phyloP scores from a whole-genome alignment of 2,113 vertebrate species.

The Isurus oxyrinchus region DNA sequence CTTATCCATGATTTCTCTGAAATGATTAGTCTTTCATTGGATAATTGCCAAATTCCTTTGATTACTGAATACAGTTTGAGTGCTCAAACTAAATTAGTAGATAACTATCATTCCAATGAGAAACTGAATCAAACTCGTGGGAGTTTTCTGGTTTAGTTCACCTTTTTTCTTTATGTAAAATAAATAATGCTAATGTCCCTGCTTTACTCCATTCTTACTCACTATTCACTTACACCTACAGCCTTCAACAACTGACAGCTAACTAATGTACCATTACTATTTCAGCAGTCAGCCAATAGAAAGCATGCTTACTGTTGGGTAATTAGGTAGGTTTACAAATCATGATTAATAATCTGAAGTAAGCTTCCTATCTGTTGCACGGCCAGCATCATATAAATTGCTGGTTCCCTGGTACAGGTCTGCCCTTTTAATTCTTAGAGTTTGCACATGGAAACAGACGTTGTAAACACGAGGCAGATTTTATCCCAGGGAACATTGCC shows the following conservation, averaged over 20 bases:
- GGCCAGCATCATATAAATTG: neutral
- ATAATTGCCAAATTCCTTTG: neutral
- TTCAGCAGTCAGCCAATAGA: neutral
- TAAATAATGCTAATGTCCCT: neutral
- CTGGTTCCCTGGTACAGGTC: neutral
- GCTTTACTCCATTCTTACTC: neutral
- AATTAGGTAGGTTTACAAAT: neutral
- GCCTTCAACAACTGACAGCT: neutral
- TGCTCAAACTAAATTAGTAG: neutral
- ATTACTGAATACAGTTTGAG: neutral
- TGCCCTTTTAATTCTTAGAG: neutral
- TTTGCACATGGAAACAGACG: neutral
- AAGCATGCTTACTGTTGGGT: neutral
- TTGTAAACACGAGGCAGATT: neutral
- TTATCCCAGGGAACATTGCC: neutral
- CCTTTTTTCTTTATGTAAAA: neutral
- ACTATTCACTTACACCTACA: neutral
- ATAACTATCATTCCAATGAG: neutral
- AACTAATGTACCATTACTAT: neutral
- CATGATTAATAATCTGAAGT: neutral
- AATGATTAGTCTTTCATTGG: constrained; percentile 3
- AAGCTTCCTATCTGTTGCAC: neutral
- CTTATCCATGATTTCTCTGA: neutral
- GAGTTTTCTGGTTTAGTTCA: neutral
- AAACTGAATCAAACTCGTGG: neutral